Conservation (phyloP, 2,113 vertebrate genomes). For the Corythornis vintsioides region DNA sequence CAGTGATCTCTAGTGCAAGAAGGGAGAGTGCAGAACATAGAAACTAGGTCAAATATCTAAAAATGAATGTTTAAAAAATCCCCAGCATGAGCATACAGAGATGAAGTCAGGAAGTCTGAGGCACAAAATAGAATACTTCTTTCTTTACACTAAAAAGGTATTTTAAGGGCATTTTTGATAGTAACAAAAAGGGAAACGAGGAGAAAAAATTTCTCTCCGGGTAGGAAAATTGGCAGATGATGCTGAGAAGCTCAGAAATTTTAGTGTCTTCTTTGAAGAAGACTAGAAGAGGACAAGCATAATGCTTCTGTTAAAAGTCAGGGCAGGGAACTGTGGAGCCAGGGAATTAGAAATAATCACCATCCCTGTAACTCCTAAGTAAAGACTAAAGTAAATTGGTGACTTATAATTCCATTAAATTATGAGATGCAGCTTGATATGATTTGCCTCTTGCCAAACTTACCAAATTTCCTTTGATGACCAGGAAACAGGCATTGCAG, state of each 20-base stretch:
- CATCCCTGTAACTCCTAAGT: background rate
- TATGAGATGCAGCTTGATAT: background rate
- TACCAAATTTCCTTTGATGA: background rate
- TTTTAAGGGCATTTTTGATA: background rate
- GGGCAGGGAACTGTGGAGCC: background rate
- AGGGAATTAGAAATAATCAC: background rate
- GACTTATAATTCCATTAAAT: background rate
- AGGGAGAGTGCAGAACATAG: background rate
- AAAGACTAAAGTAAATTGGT: background rate
- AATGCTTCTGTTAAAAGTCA: background rate
- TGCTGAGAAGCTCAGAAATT: background rate
- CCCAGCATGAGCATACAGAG: background rate
- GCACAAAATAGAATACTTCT: constrained; percentile 39
- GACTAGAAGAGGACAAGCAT: background rate
- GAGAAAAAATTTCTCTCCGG: background rate
- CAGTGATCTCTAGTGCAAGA: constrained; percentile 41
- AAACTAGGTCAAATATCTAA: constrained; percentile 67
- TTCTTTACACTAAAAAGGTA: constrained; percentile 24
- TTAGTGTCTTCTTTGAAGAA: background rate
- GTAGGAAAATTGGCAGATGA: background rate
- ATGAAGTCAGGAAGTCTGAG: constrained; percentile 8
- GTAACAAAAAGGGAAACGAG: background rate
- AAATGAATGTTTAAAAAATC: constrained; percentile 36
- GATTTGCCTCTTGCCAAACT: background rate
- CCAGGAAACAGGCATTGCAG: background rate